Evolutionary conservation across 2,888 invertebrate genomes (phyloP).

Genomic region (Beris morrisii): DNA sequence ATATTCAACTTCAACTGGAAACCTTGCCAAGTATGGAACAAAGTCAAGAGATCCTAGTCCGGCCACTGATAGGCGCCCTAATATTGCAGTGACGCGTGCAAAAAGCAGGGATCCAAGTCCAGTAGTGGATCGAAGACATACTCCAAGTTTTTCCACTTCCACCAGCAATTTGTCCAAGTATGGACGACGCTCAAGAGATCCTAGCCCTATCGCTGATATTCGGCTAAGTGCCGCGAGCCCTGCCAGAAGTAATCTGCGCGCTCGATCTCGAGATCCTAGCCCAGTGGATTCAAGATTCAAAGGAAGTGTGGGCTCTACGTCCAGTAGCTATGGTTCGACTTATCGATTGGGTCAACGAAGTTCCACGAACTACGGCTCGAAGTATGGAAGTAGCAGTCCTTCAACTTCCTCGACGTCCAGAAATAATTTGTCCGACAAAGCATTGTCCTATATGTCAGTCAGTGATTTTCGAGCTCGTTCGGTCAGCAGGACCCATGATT

Average conservation of each 20-base stretch:
- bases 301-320: conserved; percentile 29
- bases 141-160: conserved; percentile 1
- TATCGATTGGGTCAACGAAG: conserved; percentile 44
- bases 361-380: conserved; percentile 40
- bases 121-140: conserved; percentile 41
- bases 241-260: conserved; percentile 35
- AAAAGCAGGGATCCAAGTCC: conserved; percentile 59
- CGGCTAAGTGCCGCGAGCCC: conserved; percentile 59
- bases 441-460: conserved; percentile 53
- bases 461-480: conserved; percentile 54
- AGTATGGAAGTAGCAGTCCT: conserved; percentile 41
- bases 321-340: conserved; percentile 42
- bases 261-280: conserved; percentile 54
- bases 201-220: conserved; percentile 41
- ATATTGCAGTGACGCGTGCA: conserved; percentile 42
- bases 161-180: conserved; percentile 4
- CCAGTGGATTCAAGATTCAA: conserved; percentile 37
- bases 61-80: conserved; percentile 34
- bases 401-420: conserved; percentile 29
- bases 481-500: conserved; percentile 16
- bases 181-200: conserved; percentile 52
- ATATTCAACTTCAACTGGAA: conserved; percentile 41
- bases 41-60: conserved; percentile 54
- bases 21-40: conserved; percentile 46
- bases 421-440: conserved; percentile 44